phyloP scores from a whole-genome alignment of 2,113 vertebrate genomes.

The Tricholaema leucomelas region DNA sequence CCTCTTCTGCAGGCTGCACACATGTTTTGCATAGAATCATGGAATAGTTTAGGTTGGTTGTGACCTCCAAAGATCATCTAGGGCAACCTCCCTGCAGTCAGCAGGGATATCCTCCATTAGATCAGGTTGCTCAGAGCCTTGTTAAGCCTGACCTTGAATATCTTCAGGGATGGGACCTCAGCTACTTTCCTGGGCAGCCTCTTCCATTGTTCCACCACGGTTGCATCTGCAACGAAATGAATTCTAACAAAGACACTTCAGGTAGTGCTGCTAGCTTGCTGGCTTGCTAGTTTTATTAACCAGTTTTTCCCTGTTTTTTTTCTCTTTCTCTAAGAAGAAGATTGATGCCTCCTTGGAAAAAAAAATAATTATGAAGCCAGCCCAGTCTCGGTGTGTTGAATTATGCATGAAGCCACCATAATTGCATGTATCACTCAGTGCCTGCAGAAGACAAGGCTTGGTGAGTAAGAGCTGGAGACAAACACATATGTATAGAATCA shows the following conservation, averaged over 20 bases:
- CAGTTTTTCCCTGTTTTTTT: constrained; percentile 2
- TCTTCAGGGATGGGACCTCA: no score
- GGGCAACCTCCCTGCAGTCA: no score
- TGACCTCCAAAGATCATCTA: no score
- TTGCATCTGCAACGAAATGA: neutral
- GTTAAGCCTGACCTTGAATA: no score
- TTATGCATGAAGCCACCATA: constrained; percentile 38
- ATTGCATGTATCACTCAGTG: constrained; percentile 53
- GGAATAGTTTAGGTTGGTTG: no score
- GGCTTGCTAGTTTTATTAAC: constrained; percentile 24
- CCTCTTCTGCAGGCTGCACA: no score
- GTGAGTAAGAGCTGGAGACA: constrained; percentile 14
- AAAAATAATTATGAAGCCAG: neutral
- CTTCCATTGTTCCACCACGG: no score
- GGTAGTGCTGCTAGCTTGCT: neutral
- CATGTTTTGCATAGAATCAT: neutral
- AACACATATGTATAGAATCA: constrained; percentile 45
- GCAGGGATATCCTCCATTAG: no score
- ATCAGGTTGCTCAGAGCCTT: no score
- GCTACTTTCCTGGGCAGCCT: no score
- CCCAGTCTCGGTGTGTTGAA: neutral
- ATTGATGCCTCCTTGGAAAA: constrained; percentile 25
- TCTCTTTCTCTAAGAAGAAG: constrained; percentile 16
- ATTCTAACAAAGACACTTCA: neutral
- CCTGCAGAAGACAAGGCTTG: constrained; percentile 26